phyloP scores from a whole-genome alignment of 2,888 invertebrate genomes.

The Megamerina dolium region DNA sequence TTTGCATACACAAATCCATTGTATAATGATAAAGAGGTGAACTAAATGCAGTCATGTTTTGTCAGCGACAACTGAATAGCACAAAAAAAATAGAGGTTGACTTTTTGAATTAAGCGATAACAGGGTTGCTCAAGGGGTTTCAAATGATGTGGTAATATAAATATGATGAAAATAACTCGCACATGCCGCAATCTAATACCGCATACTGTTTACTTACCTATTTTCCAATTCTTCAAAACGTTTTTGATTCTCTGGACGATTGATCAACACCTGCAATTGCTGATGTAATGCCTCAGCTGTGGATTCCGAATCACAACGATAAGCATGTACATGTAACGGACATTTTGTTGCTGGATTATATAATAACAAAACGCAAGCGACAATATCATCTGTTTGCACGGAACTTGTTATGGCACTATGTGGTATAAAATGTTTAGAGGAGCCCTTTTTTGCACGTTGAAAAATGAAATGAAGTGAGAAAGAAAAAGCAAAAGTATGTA shows the following conservation, averaged over 20 bases:
- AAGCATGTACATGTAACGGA: conserved; percentile 93
- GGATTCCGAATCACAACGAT: conserved; percentile 87
- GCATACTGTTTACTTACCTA: conserved; percentile 37
- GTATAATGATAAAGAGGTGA: too few relatives aligned
- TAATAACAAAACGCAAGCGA: conserved; percentile 85
- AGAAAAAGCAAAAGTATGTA: background rate
- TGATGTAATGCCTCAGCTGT: conserved; percentile 83
- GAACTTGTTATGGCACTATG: conserved; percentile 90
- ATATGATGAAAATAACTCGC: too few relatives aligned
- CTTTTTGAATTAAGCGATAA: too few relatives aligned
- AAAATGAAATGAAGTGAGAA: background rate
- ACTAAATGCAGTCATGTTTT: too few relatives aligned
- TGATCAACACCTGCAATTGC: conserved; percentile 76
- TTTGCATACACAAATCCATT: too few relatives aligned
- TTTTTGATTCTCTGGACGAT: conserved; percentile 78
- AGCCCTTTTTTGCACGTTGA: too few relatives aligned
- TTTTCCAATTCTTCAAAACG: conserved; percentile 75
- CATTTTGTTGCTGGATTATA: conserved; percentile 92
- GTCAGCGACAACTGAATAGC: too few relatives aligned
- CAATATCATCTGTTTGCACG: conserved; percentile 85
- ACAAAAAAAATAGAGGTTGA: too few relatives aligned
- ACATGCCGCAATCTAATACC: too few relatives aligned
- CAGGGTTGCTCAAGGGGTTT: too few relatives aligned
- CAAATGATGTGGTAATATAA: too few relatives aligned
- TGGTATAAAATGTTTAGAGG: conserved; percentile 90